Evolutionary conservation across 2,797 vertebrate genomes (phyloP).

Genomic region (Neosalanx taihuensis): DNA sequence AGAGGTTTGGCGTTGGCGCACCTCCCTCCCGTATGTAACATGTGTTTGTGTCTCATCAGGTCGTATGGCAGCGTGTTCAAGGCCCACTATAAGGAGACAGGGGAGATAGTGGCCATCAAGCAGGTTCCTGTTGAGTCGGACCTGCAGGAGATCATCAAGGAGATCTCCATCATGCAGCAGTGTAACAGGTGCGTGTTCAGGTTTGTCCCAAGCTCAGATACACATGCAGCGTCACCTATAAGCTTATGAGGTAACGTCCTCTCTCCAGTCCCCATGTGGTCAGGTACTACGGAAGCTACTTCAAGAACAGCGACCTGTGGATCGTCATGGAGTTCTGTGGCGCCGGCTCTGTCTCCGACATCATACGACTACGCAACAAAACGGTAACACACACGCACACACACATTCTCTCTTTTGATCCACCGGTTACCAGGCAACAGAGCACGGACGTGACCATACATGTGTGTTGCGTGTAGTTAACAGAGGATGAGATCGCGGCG

Average conservation of each 20-base stretch:
- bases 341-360: slow-evolving; percentile 91
- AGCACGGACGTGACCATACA: not conserved
- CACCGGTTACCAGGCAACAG: not conserved
- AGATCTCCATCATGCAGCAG: slow-evolving; percentile 97
- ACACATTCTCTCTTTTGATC: not conserved
- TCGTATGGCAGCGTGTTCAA: slow-evolving; percentile 96
- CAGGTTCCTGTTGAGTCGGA: slow-evolving; percentile 97
- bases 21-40: too few relatives aligned
- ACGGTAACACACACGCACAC: slow-evolving; percentile 72
- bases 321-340: slow-evolving; percentile 97
- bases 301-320: slow-evolving; percentile 96
- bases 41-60: slow-evolving; percentile 53
- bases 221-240: too few relatives aligned
- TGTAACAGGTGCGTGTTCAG: slow-evolving; percentile 86
- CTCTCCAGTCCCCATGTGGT: slow-evolving; percentile 82
- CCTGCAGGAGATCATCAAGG: slow-evolving; percentile 95
- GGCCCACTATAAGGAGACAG: slow-evolving; percentile 91
- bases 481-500: slow-evolving; percentile 89
- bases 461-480: slow-evolving; percentile 69
- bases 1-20: too few relatives aligned
- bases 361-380: slow-evolving; percentile 91
- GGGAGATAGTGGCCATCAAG: slow-evolving; percentile 95
- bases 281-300: slow-evolving; percentile 94
- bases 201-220: not conserved
- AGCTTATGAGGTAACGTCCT: not conserved